Base-by-base conservation (phyloP, 2,797 vertebrate species). In the Bradypodion pumilum region DNA sequence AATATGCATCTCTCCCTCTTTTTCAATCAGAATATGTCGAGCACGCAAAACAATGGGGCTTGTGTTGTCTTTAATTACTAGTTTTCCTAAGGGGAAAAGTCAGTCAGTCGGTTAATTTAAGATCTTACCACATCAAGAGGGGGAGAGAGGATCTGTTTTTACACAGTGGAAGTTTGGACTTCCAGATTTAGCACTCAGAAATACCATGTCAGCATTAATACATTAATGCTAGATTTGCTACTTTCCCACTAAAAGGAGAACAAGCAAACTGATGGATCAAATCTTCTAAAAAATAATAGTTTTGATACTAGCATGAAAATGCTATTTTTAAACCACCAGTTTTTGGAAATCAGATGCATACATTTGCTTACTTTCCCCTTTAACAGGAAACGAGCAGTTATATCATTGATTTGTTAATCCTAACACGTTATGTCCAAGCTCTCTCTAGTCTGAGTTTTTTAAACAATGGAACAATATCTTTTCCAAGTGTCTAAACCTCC, bases 21-120 rank as follows among this genome's bases (percentile, higher is more conserved):
- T 94, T 68, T 98, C 98, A 23, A 99, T 97, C 82, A 98, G 96
- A 86, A 99, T 97, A 65, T 98, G 96, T 89, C 97, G 97, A 6
- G 97, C 93, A 3, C 97, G 97, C n/a, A 99, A 92, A 35, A 97
- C 82, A 42, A 99, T 97, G 49, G 97, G 95, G 75, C 94, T 91
- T 9, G 83, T 91, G 0, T 95, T 94, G 23, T 99, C 98, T 72
- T 97, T 97, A 89, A 99, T 96, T 87, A 99, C 97, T 87, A 99
- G 94, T 90, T 97, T 98, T 83, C 98, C 98, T 99, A 89, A 68
- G 62, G 46, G 79, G 86, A 87, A 65, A 27, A 15, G 25, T 35
- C 42, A 42, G 27, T 60, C 23, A 35, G 52, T 40, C 29, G 76
- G 37, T 52, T 5, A 23, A 52, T 27, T 68, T 82, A 82, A 78